phyloP scores from a whole-genome alignment of 2,888 invertebrate species.

The Itoplectis maculator region DNA sequence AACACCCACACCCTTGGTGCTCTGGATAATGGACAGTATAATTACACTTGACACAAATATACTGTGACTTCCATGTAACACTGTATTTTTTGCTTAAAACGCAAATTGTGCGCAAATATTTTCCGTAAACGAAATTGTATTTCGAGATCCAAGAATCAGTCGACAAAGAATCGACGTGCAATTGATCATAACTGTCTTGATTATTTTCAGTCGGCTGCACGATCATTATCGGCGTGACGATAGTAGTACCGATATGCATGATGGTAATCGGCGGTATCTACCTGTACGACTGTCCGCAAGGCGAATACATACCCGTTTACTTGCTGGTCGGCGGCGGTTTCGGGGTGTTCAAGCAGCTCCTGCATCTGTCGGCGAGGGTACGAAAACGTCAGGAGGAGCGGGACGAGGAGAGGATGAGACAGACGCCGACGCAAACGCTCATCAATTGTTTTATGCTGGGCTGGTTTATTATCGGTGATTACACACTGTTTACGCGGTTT shows the following conservation, averaged over 20 bases:
- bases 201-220: slow-evolving; percentile 88
- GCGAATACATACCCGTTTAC: slow-evolving; percentile 89
- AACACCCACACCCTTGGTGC: too few relatives aligned
- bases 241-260: slow-evolving; percentile 89
- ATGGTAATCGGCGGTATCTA: slow-evolving; percentile 88
- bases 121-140: too few relatives aligned
- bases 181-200: slow-evolving; percentile 36
- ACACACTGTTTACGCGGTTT: slow-evolving; percentile 1
- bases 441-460: slow-evolving; percentile 88
- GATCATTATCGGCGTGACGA: slow-evolving; percentile 87
- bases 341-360: slow-evolving; percentile 88
- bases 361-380: slow-evolving; percentile 86
- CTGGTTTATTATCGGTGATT: slow-evolving; percentile 89
- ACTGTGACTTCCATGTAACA: too few relatives aligned
- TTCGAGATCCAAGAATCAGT: too few relatives aligned
- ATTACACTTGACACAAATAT: too few relatives aligned
- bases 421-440: slow-evolving; percentile 86
- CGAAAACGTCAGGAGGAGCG: slow-evolving; percentile 86
- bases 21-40: too few relatives aligned
- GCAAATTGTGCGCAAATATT: too few relatives aligned
- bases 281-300: slow-evolving; percentile 88
- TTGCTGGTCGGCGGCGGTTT: slow-evolving; percentile 89
- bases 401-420: slow-evolving; percentile 86
- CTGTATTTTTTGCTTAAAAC: too few relatives aligned
- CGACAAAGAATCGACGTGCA: too few relatives aligned